Conservation (phyloP, 2,888 invertebrate genomes). For the Koerneria pararmatus region DNA sequence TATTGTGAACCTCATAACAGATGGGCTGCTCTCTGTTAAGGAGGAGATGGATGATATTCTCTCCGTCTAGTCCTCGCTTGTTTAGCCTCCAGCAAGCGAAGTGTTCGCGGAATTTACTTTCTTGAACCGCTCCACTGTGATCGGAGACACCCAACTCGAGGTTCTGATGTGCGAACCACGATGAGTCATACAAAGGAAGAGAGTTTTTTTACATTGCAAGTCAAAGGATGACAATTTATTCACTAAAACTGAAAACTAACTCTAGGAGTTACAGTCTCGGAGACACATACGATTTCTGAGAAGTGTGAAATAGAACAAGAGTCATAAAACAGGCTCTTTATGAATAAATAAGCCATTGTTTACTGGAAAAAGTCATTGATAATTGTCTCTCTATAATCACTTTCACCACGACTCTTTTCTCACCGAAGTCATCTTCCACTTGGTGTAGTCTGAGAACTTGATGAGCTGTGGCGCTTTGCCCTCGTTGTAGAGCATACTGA, state of each 20-base stretch:
- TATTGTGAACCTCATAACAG: constrained; percentile 70
- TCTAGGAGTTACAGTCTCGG: no score
- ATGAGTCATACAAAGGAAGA: no score
- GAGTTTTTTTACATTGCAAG: not conserved
- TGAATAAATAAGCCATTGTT: no score
- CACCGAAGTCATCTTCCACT: constrained; percentile 69
- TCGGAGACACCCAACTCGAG: constrained; percentile 69
- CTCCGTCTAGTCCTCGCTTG: constrained; percentile 87
- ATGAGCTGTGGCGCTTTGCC: constrained; percentile 77
- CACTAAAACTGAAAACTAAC: no score
- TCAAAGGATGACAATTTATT: no score
- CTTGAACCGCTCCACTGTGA: constrained; percentile 73
- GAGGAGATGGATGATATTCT: constrained; percentile 86
- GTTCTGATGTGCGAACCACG: constrained; percentile 50
- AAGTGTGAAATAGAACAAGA: no score
- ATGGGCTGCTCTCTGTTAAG: constrained; percentile 81
- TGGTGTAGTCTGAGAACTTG: constrained; percentile 75
- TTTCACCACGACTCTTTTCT: constrained; percentile 13
- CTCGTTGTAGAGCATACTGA: constrained; percentile 66
- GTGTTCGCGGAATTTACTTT: constrained; percentile 70
- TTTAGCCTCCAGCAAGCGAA: constrained; percentile 96
- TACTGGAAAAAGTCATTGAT: no score
- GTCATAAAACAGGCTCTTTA: no score
- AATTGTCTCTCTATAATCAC: not conserved
- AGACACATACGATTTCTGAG: no score